Base-by-base conservation (phyloP, 2,113 vertebrate genomes). In the Meles meles region DNA sequence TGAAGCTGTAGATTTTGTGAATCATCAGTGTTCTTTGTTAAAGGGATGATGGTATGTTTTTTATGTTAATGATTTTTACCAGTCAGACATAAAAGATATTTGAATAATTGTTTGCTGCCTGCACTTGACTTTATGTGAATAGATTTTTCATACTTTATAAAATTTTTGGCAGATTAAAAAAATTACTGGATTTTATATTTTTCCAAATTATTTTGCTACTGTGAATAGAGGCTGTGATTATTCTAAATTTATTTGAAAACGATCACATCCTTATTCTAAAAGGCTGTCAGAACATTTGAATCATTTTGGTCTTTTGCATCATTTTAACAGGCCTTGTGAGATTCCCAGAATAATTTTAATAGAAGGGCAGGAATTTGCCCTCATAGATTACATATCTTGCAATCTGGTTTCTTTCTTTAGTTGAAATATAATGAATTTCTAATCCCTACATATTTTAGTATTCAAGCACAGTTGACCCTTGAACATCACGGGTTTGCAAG, bases 21-120 rank as follows among this genome's bases (percentile, higher is more conserved):
- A 47, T 86, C 59, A 61, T 61, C 23, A 52, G 29, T 81, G 95
- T 93, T 90, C 55, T 88, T 95, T 90, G 61, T 71, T 92, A 92
- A 91, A 96, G 42, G 34, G 13, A 37, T 94, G 55, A 55, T 29
- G 34, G 6, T 61, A 94, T 72, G 57, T 92, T 88, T 21, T 79
- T 87, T 81, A 81, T 69, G 7, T 67, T 57, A 79, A n/a, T 76
- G 34, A 63, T 44, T 93, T 93, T 96, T 92, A 67, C 27, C 18
- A n/a, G 23, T 55, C 14, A 82, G 0, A 42, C 29, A 59, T 52
- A 80, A 65, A 93, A 80, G 25, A 44, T 57, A 76, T 29, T 72
- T 88, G 31, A 93, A 37, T 93, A 91, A 85, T 81, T 77, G 12
- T 37, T 94, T 87, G 65, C 11, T 71, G 11, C 85, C 52, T 57